phyloP scores from a whole-genome alignment of 2,888 invertebrate species.

The Leucoma salicis region DNA sequence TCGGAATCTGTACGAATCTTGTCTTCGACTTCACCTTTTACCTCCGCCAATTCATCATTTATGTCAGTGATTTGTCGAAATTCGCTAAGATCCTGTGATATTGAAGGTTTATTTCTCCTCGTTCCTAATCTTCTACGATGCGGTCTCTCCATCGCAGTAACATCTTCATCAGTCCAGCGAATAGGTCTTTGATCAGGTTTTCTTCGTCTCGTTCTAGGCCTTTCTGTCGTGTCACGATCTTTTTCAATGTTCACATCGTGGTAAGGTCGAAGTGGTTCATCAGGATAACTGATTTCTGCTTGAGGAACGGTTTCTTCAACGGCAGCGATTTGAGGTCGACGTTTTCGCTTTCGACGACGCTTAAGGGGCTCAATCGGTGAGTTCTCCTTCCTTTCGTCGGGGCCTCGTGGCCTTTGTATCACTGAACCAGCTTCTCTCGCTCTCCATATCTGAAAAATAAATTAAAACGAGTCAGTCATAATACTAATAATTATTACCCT shows the following conservation, averaged over 20 bases:
- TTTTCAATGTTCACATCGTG: constrained; percentile 42
- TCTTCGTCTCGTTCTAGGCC: constrained; percentile 55
- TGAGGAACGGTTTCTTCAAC: constrained; percentile 43
- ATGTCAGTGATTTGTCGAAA: constrained; percentile 37
- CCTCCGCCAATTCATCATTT: constrained; percentile 20
- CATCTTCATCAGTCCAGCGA: constrained; percentile 65
- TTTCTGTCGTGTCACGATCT: constrained; percentile 41
- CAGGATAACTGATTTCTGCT: constrained; percentile 43
- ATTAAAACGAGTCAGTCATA: too few species aligned
- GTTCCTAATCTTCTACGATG: constrained; percentile 58
- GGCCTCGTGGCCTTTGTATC: constrained; percentile 38
- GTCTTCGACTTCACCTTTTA: constrained; percentile 16
- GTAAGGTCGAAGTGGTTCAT: constrained; percentile 41
- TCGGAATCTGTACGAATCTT: constrained; percentile 11
- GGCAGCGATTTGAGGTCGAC: constrained; percentile 72
- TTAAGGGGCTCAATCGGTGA: constrained; percentile 57
- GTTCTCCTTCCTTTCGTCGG: constrained; percentile 56
- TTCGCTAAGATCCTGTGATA: constrained; percentile 51
- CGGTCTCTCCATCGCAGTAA: constrained; percentile 52
- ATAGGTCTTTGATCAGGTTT: constrained; percentile 51
- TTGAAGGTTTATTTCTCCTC: constrained; percentile 56
- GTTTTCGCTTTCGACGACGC: constrained; percentile 83
- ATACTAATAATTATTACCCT: too few species aligned
- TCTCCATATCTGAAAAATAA: constrained; percentile 76
- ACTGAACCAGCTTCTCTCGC: constrained; percentile 58